Conservation (phyloP, 1,140 invertebrate genomes). For the Drosophila nigromelanica region DNA sequence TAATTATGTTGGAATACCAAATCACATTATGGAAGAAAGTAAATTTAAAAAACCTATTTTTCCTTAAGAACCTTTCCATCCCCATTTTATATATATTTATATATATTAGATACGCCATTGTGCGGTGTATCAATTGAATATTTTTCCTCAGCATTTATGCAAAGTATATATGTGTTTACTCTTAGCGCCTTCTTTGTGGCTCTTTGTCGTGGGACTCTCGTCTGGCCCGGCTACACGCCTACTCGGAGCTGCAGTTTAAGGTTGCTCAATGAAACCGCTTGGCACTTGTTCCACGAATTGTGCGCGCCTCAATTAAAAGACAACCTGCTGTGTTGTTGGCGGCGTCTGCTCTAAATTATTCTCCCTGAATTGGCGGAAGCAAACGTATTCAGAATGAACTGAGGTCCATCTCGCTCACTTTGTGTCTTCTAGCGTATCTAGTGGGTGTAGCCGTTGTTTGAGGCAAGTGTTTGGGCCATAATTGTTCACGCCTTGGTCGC, state of each 20-base stretch:
- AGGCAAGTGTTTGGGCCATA: conserved; percentile 74
- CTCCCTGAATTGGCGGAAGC: conserved; percentile 68
- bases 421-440: not conserved
- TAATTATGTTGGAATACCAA: too few species aligned
- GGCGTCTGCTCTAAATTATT: conserved; percentile 34
- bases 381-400: conserved; percentile 21
- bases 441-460: conserved; percentile 62
- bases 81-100: too few species aligned
- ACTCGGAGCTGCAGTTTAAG: too few species aligned
- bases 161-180: too few species aligned
- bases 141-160: too few species aligned
- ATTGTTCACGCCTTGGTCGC: conserved; percentile 76
- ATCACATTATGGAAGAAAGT: too few species aligned
- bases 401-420: not conserved
- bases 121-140: too few species aligned
- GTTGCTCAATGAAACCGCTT: conserved; percentile 54
- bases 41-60: too few species aligned
- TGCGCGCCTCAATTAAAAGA: conserved; percentile 65
- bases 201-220: not conserved
- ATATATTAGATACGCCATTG: too few species aligned
- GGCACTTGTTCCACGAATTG: conserved; percentile 55
- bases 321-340: conserved; percentile 63
- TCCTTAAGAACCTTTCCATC: too few species aligned
- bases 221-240: too few species aligned
- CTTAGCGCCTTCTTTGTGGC: not conserved